phyloP scores from a whole-genome alignment of 2,888 invertebrate species.

The Trachelus iudaicus region DNA sequence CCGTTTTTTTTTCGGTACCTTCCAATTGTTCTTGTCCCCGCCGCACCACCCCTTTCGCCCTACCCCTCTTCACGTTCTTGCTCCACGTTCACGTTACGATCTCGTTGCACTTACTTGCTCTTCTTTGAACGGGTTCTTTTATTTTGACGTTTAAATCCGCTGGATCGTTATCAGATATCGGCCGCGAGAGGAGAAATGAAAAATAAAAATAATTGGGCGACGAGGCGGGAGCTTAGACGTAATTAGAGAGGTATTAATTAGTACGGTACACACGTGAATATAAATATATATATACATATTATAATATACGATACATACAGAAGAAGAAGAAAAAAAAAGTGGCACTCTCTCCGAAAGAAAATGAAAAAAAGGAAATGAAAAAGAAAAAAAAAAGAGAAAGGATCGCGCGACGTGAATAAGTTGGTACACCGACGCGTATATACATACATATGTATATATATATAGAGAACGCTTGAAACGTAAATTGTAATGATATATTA shows the following conservation, averaged over 20 bases:
- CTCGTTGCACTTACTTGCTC: background rate
- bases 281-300: slow-evolving; percentile 28
- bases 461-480: slow-evolving; percentile 64
- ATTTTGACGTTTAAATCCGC: background rate
- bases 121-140: background rate
- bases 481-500: slow-evolving; percentile 56
- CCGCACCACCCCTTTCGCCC: background rate
- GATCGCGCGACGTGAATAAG: background rate
- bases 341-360: background rate
- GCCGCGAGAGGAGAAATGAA: slow-evolving; percentile 9
- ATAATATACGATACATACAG: slow-evolving; percentile 16
- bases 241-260: slow-evolving; percentile 47
- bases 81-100: background rate
- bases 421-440: background rate
- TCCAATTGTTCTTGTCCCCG: background rate
- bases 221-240: slow-evolving; percentile 48
- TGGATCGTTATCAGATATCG: background rate
- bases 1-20: background rate
- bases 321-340: background rate
- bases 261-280: slow-evolving; percentile 29
- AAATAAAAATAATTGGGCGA: slow-evolving; percentile 21
- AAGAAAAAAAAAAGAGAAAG: background rate
- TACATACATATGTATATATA: slow-evolving; percentile 34
- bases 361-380: background rate
- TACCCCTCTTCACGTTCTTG: background rate